Evolutionary conservation across 1,140 invertebrate genomes (phyloP).

Genomic region (Harlomillsia oculata): DNA sequence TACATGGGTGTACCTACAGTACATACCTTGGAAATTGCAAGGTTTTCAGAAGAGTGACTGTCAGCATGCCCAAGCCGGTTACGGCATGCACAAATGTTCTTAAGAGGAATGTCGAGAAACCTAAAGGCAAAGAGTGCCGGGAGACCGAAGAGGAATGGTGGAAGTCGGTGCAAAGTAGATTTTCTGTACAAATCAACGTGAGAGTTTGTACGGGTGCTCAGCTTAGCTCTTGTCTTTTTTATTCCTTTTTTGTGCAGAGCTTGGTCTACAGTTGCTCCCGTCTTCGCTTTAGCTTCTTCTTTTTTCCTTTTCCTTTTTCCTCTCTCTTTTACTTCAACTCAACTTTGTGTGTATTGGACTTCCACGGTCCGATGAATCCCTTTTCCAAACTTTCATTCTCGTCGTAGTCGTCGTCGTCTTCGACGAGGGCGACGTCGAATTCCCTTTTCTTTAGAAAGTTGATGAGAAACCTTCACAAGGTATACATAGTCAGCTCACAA

Average conservation of each 20-base stretch:
- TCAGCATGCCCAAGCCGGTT: too few relatives aligned
- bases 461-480: conserved; percentile 13
- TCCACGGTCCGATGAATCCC: conserved; percentile 9
- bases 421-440: not conserved
- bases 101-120: too few relatives aligned
- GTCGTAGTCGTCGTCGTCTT: not conserved
- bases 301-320: not conserved
- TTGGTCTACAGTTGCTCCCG: too few relatives aligned
- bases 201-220: conserved; percentile 17
- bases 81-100: too few relatives aligned
- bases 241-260: too few relatives aligned
- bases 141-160: too few relatives aligned
- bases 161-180: conserved; percentile 10
- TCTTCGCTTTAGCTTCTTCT: too few relatives aligned
- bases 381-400: conserved; percentile 12
- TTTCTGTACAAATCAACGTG: conserved; percentile 13
- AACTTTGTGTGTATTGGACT: conserved; percentile 16
- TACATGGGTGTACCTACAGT: too few relatives aligned
- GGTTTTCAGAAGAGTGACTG: too few relatives aligned
- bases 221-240: conserved; percentile 3
- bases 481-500: too few relatives aligned
- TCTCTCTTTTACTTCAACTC: not conserved
- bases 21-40: too few relatives aligned
- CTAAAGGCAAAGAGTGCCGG: too few relatives aligned
- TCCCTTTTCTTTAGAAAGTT: conserved; percentile 2